Conservation (phyloP, 2,888 invertebrate genomes). For the Drosophila infuscata region DNA sequence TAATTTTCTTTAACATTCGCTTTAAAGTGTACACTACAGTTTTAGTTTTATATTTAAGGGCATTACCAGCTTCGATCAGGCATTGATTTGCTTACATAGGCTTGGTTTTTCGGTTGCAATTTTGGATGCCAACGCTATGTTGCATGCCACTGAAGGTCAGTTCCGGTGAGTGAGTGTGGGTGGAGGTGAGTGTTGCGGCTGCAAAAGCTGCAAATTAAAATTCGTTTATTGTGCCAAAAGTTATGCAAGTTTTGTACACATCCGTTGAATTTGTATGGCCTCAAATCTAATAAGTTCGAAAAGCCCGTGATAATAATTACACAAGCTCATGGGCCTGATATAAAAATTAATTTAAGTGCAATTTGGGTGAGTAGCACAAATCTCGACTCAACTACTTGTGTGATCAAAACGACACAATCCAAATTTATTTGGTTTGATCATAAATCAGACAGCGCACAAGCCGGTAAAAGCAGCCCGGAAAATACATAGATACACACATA, state of each 20-base stretch:
- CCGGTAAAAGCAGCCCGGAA: conserved; percentile 44
- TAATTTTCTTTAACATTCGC: not conserved
- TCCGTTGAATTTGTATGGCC: conserved; percentile 19
- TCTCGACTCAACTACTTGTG: conserved; percentile 67
- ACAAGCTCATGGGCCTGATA: conserved; percentile 38
- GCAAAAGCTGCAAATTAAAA: conserved; percentile 71
- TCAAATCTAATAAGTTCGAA: conserved; percentile 55
- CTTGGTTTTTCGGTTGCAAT: conserved; percentile 44
- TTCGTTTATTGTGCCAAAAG: conserved; percentile 73
- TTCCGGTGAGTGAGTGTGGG: conserved; percentile 20
- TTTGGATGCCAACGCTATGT: conserved; percentile 46
- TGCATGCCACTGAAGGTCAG: conserved; percentile 43
- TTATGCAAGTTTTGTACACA: conserved; percentile 64
- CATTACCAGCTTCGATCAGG: conserved; percentile 32
- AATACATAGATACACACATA: conserved; percentile 33
- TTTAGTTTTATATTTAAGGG: conserved; percentile 14
- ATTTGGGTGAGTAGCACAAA: conserved; percentile 61
- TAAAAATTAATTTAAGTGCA: conserved; percentile 57
- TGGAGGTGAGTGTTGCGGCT: conserved; percentile 29
- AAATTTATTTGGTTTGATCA: conserved; percentile 65
- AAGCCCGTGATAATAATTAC: conserved; percentile 68
- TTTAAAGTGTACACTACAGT: not conserved
- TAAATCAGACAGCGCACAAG: conserved; percentile 52
- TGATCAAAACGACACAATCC: conserved; percentile 55
- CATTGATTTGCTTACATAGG: conserved; percentile 20